Conservation (phyloP, 2,113 vertebrate genomes). For the Lonchura striata region DNA sequence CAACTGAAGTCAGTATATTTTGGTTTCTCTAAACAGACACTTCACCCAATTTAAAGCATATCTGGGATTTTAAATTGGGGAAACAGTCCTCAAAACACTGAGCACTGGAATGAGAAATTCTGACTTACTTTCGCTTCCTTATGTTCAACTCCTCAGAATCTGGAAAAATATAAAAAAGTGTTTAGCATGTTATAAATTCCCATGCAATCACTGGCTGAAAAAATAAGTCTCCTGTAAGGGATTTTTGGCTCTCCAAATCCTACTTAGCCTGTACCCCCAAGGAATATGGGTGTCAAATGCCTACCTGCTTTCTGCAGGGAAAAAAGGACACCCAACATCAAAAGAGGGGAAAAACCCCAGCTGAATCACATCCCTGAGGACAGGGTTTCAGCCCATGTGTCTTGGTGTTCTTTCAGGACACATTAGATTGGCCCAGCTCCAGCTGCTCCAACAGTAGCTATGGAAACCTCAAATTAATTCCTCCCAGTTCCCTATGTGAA, state of each 20-base stretch:
- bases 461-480: constrained; percentile 33
- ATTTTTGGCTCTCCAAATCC: background rate
- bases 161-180: background rate
- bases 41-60: background rate
- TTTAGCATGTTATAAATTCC: background rate
- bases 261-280: background rate
- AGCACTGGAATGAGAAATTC: background rate
- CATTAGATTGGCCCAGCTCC: background rate
- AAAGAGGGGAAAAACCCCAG: background rate
- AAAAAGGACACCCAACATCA: background rate
- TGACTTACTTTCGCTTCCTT: constrained; percentile 82
- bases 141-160: constrained; percentile 71
- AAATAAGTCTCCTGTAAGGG: background rate
- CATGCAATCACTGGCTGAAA: background rate
- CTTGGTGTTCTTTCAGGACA: constrained; percentile 31
- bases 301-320: background rate
- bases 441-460: background rate
- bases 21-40: background rate
- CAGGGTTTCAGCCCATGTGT: background rate
- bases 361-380: constrained; percentile 14
- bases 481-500: background rate
- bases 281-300: background rate
- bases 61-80: background rate
- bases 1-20: background rate
- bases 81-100: background rate